These are phyloP conservation scores for Rhinogobius similis DNA, from an alignment of 2,113 vertebrate genomes.

Conservation along the genomic window DNA sequence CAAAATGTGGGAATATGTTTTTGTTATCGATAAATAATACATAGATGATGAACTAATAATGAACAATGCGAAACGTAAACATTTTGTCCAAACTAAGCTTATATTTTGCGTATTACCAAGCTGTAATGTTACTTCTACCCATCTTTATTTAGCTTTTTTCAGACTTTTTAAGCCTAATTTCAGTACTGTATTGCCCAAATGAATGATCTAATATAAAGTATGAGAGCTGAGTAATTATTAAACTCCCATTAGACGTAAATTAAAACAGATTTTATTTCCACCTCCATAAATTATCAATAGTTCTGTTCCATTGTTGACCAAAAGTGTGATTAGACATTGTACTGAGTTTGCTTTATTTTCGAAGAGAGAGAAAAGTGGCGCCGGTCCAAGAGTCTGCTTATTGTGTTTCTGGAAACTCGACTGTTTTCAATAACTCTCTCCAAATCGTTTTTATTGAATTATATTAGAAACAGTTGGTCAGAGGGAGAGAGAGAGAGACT, in stretches of 20 bases:
- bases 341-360: background rate
- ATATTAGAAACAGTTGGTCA: constrained; percentile 27
- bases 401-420: constrained; percentile 41
- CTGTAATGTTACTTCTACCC: too few species aligned
- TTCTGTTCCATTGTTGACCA: background rate
- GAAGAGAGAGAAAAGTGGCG: constrained; percentile 1
- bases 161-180: background rate
- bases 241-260: background rate
- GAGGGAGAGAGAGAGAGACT: constrained; percentile 1
- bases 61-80: too few species aligned
- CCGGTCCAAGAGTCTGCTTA: background rate
- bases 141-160: background rate
- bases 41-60: too few species aligned
- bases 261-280: background rate
- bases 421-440: constrained; percentile 31
- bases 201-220: background rate
- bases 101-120: too few species aligned
- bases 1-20: background rate
- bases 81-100: too few species aligned
- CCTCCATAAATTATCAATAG: background rate
- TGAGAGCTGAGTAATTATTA: too few species aligned
- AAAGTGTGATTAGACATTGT: constrained; percentile 8
- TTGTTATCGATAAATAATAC: background rate
- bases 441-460: constrained; percentile 15
- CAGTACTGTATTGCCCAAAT: background rate